phyloP scores from a whole-genome alignment of 2,888 invertebrate species.

The Halictus ligatus region DNA sequence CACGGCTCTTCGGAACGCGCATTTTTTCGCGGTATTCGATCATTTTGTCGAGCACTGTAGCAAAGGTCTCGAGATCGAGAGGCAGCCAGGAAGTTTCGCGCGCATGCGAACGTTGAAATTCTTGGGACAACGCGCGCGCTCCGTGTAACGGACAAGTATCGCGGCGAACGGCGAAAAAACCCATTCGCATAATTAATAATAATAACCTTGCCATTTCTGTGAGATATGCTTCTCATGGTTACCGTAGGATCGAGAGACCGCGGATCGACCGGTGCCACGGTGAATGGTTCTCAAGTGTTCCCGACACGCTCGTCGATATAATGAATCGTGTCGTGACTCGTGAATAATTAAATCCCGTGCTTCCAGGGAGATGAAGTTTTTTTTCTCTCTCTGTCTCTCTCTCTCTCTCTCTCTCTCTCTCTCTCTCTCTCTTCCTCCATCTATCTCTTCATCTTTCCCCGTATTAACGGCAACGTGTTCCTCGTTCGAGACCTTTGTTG shows the following conservation, averaged over 20 bases:
- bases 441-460: not conserved
- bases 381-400: slow-evolving; percentile 8
- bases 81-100: not conserved
- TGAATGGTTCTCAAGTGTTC: slow-evolving; percentile 39
- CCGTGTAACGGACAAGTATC: slow-evolving; percentile 33
- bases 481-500: slow-evolving; percentile 16
- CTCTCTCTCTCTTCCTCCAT: not conserved
- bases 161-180: slow-evolving; percentile 43
- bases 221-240: slow-evolving; percentile 55
- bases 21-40: not conserved
- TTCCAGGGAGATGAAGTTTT: slow-evolving; percentile 22
- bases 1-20: too few relatives aligned
- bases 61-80: not conserved
- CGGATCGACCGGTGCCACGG: slow-evolving; percentile 21
- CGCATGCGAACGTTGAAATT: not conserved
- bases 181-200: slow-evolving; percentile 65
- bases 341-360: slow-evolving; percentile 42
- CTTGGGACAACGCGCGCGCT: not conserved
- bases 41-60: not conserved
- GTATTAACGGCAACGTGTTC: slow-evolving; percentile 5
- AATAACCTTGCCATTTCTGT: slow-evolving; percentile 54
- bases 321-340: slow-evolving; percentile 41
- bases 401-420: not conserved
- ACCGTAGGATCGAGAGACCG: not conserved
- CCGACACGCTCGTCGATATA: slow-evolving; percentile 41